phyloP scores from a whole-genome alignment of 2,797 vertebrate species.

The Steatocranus sp. region DNA sequence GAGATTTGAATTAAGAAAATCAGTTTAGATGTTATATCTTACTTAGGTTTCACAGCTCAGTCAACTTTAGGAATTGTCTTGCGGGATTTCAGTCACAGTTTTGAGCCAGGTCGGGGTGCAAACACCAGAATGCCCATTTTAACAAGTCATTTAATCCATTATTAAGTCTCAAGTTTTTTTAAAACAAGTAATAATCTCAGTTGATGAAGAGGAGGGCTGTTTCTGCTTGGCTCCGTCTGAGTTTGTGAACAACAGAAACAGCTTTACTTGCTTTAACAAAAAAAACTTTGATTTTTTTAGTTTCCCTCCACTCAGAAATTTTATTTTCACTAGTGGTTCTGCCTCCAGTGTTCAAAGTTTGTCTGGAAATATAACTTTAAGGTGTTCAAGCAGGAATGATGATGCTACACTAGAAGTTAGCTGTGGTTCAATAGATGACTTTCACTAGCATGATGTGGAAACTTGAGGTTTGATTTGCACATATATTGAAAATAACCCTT shows the following conservation, averaged over 20 bases:
- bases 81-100: slow-evolving; percentile 1
- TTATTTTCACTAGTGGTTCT: not conserved
- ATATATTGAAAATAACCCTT: not conserved
- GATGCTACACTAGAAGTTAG: not conserved
- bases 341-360: not conserved
- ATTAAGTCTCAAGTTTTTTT: slow-evolving; percentile 6
- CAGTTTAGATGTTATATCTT: not conserved
- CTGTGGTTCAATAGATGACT: not conserved
- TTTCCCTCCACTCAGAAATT: not conserved
- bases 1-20: accelerated
- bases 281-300: not conserved
- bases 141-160: slow-evolving; percentile 15
- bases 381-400: not conserved
- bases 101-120: slow-evolving; percentile 29
- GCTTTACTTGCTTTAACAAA: slow-evolving; percentile 1
- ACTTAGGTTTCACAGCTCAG: not conserved
- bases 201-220: not conserved
- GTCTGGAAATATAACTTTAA: not conserved
- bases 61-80: not conserved
- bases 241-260: not conserved
- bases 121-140: not conserved
- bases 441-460: not conserved
- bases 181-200: not conserved
- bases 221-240: not conserved
- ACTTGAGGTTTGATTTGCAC: not conserved